A percentile compares a stretch with the other conserved stretches of the same genome.
Evolutionary conservation across 2,797 vertebrate genomes (phyloP).

Genomic region (Sciurus carolinensis): DNA sequence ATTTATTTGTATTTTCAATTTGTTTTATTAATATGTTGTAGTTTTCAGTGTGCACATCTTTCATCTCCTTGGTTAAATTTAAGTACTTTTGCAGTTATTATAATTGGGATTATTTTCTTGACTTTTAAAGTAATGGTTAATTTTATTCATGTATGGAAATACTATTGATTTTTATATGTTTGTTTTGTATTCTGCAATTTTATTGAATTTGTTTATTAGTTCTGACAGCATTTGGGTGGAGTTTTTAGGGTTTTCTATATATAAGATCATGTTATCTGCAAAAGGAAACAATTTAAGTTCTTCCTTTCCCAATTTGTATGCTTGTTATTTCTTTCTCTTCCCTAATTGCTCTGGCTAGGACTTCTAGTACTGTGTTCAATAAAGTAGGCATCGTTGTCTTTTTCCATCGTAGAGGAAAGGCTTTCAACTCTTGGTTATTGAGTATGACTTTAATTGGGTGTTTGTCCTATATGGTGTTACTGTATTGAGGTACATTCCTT

Average conservation of each 20-base stretch:
- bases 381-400: not conserved
- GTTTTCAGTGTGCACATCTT: not conserved
- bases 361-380: not conserved
- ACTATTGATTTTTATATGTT: not conserved
- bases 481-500: not conserved
- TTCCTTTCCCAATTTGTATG: not conserved
- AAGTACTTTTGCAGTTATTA: not conserved
- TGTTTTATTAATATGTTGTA: not conserved
- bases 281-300: not conserved
- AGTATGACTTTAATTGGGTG: not conserved
- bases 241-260: not conserved
- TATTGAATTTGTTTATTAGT: not conserved
- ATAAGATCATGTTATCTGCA: not conserved
- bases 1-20: not conserved
- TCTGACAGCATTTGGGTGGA: not conserved
- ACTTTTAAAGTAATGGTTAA: not conserved
- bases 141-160: not conserved
- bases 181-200: not conserved
- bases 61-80: not conserved
- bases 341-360: not conserved
- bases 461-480: not conserved
- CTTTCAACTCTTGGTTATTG: not conserved
- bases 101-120: not conserved
- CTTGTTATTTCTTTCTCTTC: not conserved
- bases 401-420: not conserved